Evolutionary conservation across 2,797 vertebrate genomes (phyloP), one percentile per base, ranked within the genome.

Genomic region (Chelonia mydas): DNA sequence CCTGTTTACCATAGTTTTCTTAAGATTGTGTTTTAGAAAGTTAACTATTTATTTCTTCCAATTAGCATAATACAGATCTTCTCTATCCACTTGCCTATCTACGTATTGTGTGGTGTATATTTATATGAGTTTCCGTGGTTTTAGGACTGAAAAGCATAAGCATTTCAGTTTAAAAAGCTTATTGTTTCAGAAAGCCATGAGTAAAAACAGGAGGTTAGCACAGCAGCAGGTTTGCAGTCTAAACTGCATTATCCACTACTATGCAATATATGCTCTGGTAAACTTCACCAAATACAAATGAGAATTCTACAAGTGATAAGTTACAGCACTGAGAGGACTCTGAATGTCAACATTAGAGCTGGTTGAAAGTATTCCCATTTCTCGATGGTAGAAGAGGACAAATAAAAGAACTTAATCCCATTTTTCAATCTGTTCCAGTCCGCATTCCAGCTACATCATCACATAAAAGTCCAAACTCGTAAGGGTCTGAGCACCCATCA

Each of bases 1-100:
- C 96, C 90, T 93, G 90, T 89, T 95, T 93, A 93, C 41, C 89
- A 84, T 51, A 55, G 21, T 90, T 94, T 92, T 33, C 72, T 82
- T 93, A 88, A 87, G 92, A 76, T 4, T 76, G 13, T 15, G 49
- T 94, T 96, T 94, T 37, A 84, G 37, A 94, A 94, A 87, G 85
- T 90, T 47, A 92, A 83, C 27, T 72, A 8, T 68, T 68, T 68
- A 19, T 88, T 89, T 87, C 1, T 81, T 89, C 57, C 49, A 84
- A 54, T 86, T 82, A 90, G 37, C 19, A 72, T 41, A 72, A 72
- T 72, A 72, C 11, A 72, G 5, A 88, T 72, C 1, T 92, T 37
- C 90, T 78, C 23, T 78, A 5, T 2, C 21, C n/a, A 74, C 93
- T 21, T 54, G 23, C 17, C 50, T 93, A 74, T 19, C 84, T 47